Base-by-base conservation (phyloP, 2,113 vertebrate genomes). In the Vireo altiloquus region DNA sequence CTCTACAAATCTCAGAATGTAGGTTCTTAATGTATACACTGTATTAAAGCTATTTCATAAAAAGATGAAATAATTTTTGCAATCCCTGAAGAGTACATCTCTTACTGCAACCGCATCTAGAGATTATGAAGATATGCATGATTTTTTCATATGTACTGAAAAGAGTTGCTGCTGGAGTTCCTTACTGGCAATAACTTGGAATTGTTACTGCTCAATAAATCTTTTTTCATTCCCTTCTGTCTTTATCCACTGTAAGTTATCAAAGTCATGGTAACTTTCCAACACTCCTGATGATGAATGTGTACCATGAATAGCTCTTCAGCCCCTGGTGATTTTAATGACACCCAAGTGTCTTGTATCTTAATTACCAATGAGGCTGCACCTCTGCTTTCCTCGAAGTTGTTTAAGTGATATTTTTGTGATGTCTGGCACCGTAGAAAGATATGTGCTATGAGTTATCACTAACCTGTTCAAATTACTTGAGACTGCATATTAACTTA, bases 281-380 rank as follows among this genome's bases (percentile, higher is more conserved):
- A 77, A 39, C 7, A 61, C 10, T 27, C 75, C 42, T 65, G 11
- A 30, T 42, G 28, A 65, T 33, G 24, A 76, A 68, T 30, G 5
- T 64, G 23, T 92, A 3, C 25, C 31, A 3, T 49, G 56, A 87
- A 33, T 28, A 71, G 9, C 46, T 52, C 15, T 83, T 65, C 42
- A 65, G 13, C 2, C 10, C 3, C 5, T 0, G 3, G 2, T 61
- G 13, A 5, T 85, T 86, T 88, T 80, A 40, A 42, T 2, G 3
- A 19, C 28, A 90, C 6, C 5, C 14, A 54, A 49, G 15, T 35
- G 28, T 82, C 42, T 40, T 77, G 13, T 52, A 24, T 37, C 15
- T 77, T 82, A 77, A 56, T 25, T 49, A 72, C 3, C 13, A 54
- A 30, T 9, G 10, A 72, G 28, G 8, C 6, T 61, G 9, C 57